Evolutionary conservation across 2,113 vertebrate species (phyloP), one percentile per base, ranked within the genome.

Genomic region (Galeopterus variegatus): DNA sequence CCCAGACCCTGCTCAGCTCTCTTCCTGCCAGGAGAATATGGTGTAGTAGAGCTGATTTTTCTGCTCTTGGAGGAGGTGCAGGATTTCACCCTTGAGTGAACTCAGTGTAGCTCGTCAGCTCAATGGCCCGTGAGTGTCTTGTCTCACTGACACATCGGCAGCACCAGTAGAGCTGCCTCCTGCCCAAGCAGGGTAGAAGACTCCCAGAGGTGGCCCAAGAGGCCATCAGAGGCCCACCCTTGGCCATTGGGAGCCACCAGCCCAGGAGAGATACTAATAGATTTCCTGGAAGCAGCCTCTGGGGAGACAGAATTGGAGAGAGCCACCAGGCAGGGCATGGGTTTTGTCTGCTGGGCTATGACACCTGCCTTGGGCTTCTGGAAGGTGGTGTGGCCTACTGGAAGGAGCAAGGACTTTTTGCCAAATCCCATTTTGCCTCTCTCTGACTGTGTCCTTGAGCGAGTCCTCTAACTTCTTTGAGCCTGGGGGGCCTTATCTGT

Each of bases 21-120:
- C 13, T 21, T 93, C 77, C 3, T 11, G 65, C 87, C 79, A 48
- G 48, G 45, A 73, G 94, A 73, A 58, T 36, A 72, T 21, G 33
- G 67, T 60, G 96, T 19, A n/a, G 4, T 8, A 12, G 56, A 58
- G 67, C 64, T 60, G 70, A 93, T 36, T 72, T 79, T 26, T 54
- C 58, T 85, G 41, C 54, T 93, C 65, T 94, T 77, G 18, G 76
- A 58, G 58, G 65, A 76, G 62, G 67, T 41, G 41, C 58, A 26
- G 62, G 48, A 83, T 79, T 87, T 81, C 45, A 64, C 24, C 41
- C 86, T 54, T 80, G 90, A 88, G 60, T 72, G 95, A 93, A 69
- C 31, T 1, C 1, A 76, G 48, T 58, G 14, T 54, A n/a, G 0
- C 36, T 70, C 10, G 0, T 85, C 45, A 50, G 56, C 41, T 45